Evolutionary conservation across 2,888 invertebrate species (phyloP).

Genomic region (Sphaerophoria taeniata): DNA sequence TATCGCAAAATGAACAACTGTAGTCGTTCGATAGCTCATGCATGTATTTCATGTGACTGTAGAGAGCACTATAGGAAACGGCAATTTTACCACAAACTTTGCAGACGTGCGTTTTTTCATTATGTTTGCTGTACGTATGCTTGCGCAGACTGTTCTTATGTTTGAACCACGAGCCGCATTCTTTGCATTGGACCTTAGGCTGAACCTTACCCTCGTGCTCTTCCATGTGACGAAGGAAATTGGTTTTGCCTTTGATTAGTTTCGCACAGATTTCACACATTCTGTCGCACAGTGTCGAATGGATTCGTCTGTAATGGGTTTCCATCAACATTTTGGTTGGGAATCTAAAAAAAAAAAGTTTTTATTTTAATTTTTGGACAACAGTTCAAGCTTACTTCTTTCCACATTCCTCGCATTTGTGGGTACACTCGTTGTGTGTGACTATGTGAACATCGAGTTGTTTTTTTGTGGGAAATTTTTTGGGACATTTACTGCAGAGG

Average conservation of each 20-base stretch:
- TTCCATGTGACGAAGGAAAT: conserved; percentile 75
- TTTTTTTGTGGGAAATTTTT: conserved; percentile 74
- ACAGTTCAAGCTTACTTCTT: conserved; percentile 66
- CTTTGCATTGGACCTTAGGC: conserved; percentile 75
- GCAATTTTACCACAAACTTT: conserved; percentile 75
- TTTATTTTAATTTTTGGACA: neutral
- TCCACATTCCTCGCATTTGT: conserved; percentile 71
- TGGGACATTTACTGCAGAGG: conserved; percentile 72
- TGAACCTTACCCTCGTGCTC: conserved; percentile 74
- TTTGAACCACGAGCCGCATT: conserved; percentile 76
- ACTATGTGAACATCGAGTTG: conserved; percentile 66
- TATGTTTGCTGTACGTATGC: conserved; percentile 75
- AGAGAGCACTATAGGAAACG: conserved; percentile 75
- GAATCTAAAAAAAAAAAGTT: conserved; percentile 51
- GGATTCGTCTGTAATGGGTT: conserved; percentile 67
- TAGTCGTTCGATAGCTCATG: conserved; percentile 72
- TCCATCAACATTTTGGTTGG: conserved; percentile 65
- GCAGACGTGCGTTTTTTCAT: conserved; percentile 71
- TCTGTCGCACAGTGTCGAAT: conserved; percentile 73
- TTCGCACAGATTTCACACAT: conserved; percentile 77
- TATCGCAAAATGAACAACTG: conserved; percentile 79
- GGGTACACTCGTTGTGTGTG: conserved; percentile 64
- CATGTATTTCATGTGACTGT: conserved; percentile 75
- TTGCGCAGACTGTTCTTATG: conserved; percentile 75
- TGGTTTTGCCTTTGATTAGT: conserved; percentile 75